A percentile compares a stretch with the other conserved stretches of the same genome.
These are phyloP conservation scores for human DNA, from an alignment of 2,113 vertebrate species.

Conservation along the genomic window GRCh38 chr4:5770001-5770500, in stretches of 20 bases:
- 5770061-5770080: background rate
- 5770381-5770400: background rate
- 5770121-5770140: background rate
- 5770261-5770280: background rate
- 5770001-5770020: too few species aligned
- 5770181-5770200: background rate
- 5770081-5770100: background rate
- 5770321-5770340: accelerated
- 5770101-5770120: background rate
- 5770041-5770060: accelerated
- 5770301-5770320: background rate
- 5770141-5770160: background rate
- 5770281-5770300: accelerated
- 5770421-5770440: background rate
- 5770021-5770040: too few species aligned
- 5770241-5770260: accelerated
- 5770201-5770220: background rate
- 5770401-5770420: background rate
- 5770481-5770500: background rate
- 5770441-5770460: background rate
- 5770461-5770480: background rate
- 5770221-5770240: background rate
- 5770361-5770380: background rate
- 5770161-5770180: background rate
- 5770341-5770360: background rate